A percentile compares a stretch with the other conserved stretches of the same genome.
Evolutionary conservation across 2,797 vertebrate genomes (phyloP).

Genomic region (Cirrhinus mrigala): DNA sequence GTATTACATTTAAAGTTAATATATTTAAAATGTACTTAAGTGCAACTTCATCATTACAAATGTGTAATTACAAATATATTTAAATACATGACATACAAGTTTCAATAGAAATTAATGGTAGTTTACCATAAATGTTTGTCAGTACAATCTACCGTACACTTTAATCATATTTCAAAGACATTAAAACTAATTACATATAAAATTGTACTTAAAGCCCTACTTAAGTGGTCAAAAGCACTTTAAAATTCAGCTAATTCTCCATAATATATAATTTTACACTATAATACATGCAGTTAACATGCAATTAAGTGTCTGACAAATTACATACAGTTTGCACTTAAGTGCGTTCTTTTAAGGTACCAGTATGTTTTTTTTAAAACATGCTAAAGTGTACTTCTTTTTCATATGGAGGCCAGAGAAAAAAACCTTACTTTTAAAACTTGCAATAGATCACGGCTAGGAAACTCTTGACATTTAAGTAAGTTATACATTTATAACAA

Average conservation of each 20-base stretch:
- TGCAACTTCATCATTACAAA: too few species aligned
- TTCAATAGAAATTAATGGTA: too few species aligned
- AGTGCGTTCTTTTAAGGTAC: neutral
- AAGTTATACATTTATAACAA: neutral
- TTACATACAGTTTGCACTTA: neutral
- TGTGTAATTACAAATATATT: too few species aligned
- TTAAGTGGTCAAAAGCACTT: neutral
- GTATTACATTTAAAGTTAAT: too few species aligned
- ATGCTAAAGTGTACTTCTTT: neutral
- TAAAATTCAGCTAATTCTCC: neutral
- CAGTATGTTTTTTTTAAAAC: neutral
- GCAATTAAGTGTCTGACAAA: neutral
- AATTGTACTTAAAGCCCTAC: neutral
- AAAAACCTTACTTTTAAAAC: neutral
- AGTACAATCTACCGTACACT: too few species aligned
- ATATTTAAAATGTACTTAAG: too few species aligned
- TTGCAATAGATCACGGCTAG: neutral
- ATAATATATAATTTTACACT: neutral
- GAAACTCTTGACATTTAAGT: neutral
- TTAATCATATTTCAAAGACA: neutral
- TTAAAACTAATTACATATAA: too few species aligned
- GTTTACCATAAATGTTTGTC: too few species aligned
- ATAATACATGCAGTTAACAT: neutral
- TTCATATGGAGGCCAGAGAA: too few species aligned
- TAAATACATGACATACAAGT: too few species aligned